Conservation (phyloP, 2,797 vertebrate species). For the Gymnocypris eckloni region DNA sequence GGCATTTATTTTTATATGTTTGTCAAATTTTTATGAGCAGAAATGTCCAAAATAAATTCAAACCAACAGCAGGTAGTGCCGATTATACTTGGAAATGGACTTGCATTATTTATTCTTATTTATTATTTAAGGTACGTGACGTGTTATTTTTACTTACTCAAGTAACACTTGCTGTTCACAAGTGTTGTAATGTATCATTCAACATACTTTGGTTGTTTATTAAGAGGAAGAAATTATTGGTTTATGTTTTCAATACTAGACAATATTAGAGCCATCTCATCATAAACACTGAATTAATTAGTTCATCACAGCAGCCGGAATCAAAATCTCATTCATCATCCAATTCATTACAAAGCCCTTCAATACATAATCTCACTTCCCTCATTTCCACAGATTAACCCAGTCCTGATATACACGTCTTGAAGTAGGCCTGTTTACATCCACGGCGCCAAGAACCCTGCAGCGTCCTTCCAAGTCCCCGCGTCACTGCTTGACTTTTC, state of each 20-base stretch:
- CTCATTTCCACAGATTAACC: conserved; percentile 41
- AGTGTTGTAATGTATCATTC: not conserved
- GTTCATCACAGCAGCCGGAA: not conserved
- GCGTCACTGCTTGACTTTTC: conserved; percentile 28
- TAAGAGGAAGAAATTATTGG: not conserved
- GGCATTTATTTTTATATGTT: not conserved
- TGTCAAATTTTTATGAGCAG: not conserved
- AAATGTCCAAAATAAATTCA: not conserved
- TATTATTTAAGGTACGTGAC: not conserved
- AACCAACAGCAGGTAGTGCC: not conserved
- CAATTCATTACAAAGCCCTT: not conserved
- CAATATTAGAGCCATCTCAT: not conserved
- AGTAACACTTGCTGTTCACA: not conserved
- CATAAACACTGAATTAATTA: not conserved
- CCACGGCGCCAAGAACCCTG: conserved; percentile 51
- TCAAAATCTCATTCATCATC: not conserved
- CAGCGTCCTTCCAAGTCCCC: conserved; percentile 22
- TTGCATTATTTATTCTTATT: not conserved
- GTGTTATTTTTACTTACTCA: not conserved
- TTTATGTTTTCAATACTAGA: not conserved
- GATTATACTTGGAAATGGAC: not conserved
- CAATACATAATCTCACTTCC: not conserved
- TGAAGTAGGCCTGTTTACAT: conserved; percentile 27
- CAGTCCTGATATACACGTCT: conserved; percentile 17
- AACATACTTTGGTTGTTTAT: not conserved